Evolutionary conservation across 2,888 invertebrate genomes (phyloP).

Genomic region (Calliphora vomitoria): DNA sequence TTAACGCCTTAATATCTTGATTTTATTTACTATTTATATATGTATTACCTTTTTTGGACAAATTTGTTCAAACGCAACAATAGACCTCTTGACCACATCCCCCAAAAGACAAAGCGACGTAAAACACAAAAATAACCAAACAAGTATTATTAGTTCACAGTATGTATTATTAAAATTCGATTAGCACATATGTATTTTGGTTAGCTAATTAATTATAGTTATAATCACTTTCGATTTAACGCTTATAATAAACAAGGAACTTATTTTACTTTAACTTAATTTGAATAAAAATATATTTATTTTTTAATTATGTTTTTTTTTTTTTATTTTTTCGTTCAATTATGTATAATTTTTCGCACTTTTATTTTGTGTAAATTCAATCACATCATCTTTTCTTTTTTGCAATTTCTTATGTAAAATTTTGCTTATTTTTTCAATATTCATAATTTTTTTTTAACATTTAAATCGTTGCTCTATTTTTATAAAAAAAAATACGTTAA

Average conservation of each 20-base stretch:
- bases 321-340: neutral
- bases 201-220: conserved; percentile 28
- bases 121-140: neutral
- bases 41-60: conserved; percentile 29
- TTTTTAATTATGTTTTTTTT: neutral
- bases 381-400: conserved; percentile 7
- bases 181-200: conserved; percentile 12
- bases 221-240: neutral
- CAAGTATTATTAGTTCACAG: neutral
- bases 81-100: conserved; percentile 9
- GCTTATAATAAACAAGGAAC: conserved; percentile 60
- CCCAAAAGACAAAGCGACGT: neutral
- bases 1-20: conserved; percentile 34
- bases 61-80: conserved; percentile 12
- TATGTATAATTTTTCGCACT: neutral
- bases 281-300: conserved; percentile 35
- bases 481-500: conserved; percentile 17
- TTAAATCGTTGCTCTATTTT: conserved; percentile 57
- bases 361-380: neutral
- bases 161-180: neutral
- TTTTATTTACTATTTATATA: neutral
- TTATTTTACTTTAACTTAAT: conserved; percentile 48
- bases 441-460: conserved; percentile 1
- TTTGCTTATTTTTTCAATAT: neutral
- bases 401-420: conserved; percentile 52